A percentile compares a stretch with the other conserved stretches of the same genome.
phyloP scores from a whole-genome alignment of 1,140 invertebrate species.

The Leptinotarsa texana region DNA sequence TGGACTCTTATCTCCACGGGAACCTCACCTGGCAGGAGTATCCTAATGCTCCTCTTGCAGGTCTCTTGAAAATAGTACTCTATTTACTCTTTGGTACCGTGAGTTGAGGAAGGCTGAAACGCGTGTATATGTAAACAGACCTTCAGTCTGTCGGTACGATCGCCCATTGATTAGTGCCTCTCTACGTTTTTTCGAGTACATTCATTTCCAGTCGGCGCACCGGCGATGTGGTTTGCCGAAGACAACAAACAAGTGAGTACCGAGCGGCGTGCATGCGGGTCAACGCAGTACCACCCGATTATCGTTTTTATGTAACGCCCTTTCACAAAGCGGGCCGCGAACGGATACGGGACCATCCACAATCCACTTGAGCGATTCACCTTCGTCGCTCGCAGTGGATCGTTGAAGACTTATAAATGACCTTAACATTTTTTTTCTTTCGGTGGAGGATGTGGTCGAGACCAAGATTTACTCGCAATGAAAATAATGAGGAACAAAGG shows the following conservation, averaged over 20 bases:
- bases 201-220: no score
- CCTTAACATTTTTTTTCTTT: slow-evolving; percentile 2
- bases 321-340: slow-evolving; percentile 4
- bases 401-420: slow-evolving; percentile 7
- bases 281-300: slow-evolving; percentile 4
- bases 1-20: no score
- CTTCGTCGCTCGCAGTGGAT: background rate
- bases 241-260: background rate
- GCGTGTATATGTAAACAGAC: no score
- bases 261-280: background rate
- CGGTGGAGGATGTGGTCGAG: background rate
- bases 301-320: slow-evolving; percentile 2
- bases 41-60: no score
- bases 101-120: no score
- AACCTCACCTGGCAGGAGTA: no score
- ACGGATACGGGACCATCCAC: slow-evolving; percentile 7
- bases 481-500: slow-evolving; percentile 6
- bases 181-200: no score
- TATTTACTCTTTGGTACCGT: no score
- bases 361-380: background rate
- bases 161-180: no score
- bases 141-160: no score
- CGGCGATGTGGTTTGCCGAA: background rate
- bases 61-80: no score
- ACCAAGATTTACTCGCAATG: slow-evolving; percentile 2